Base-by-base conservation (phyloP, 2,113 vertebrate species). In the Corythoichthys haematopterus region DNA sequence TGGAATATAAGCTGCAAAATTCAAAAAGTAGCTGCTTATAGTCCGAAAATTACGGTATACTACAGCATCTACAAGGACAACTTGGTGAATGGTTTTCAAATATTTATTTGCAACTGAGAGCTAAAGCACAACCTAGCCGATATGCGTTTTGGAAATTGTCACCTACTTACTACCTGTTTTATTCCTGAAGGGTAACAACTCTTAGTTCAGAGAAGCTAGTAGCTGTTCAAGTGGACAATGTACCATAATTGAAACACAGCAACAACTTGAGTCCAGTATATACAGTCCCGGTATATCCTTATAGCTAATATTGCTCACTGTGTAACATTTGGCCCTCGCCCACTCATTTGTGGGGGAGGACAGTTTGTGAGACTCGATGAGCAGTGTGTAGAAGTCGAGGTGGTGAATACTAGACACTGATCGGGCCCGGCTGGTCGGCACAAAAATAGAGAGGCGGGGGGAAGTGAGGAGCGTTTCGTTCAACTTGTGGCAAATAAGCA, bases 311-410 rank as follows among this genome's bases (percentile, higher is more conserved):
- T 67, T 66, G 59, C 59, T 63, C 52, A 62, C 66, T 80, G 10
- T 47, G 64, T 74, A 78, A 80, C 80, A 77, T 77, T 80, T 80
- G 84, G 65, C 72, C 71, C 78, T 56, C 68, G 48, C 80, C 81
- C 68, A 80, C 83, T 64, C 69, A 40, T 47, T 65, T 69, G 13
- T 53, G 50, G 37, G 74, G 65, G 57, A 70, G 61, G 66, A 70
- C 35, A 33, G 60, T 60, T 51, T 59, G 65, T 37, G 73, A 51
- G 73, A 52, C 62, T 43, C 61, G 9, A 59, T 4, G 36, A 62
- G 20, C 20, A 2, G 64, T 67, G 63, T 56, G 60, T 35, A 70
- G 57, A 77, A 61, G 15, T 47, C 59, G 68, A 65, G 66, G 4
- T 36, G 55, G 35, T 14, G 20, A 56, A 36, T 1, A 14, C 55